Evolutionary conservation across 2,113 vertebrate species (phyloP), one percentile per base, ranked within the genome.

Genomic region (Bucco capensis): DNA sequence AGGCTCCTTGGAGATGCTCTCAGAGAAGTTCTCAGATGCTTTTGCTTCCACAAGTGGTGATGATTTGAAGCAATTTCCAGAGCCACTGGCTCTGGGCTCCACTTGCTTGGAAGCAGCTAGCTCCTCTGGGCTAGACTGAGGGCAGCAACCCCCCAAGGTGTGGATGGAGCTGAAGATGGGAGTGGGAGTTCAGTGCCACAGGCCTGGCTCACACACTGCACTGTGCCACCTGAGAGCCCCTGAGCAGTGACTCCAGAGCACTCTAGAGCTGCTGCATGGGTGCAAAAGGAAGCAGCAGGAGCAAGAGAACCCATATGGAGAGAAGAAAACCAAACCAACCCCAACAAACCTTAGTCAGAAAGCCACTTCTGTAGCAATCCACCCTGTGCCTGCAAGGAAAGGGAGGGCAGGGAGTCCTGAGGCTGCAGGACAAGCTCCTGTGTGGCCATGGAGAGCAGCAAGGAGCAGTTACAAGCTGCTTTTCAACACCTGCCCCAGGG

Each of bases 401-500:
- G 72, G 27, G 3, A 30, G 42, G 33, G 37, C 64, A 57, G 37
- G 33, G 40, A 44, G 57, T 19, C 19, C 8, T 3, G 40, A 3
- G 46, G 50, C 54, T 61, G 54, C 5, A 49, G 56, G 40, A 79
- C 4, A 21, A n/a, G 18, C 27, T 58, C 28, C 86, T 40, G 40
- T 3, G 25, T 2, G 8, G 64, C 44, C 44, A 60, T 21, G 50
- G 28, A 23, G 51, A 77, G 56, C 58, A 73, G 58, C 14, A 24
- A 8, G 25, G 19, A 22, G 33, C 65, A 64, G 51, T 10, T 17
- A 4, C 19, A 69, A 46, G 12, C 14, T 18, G 33, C 40, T 14
- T 38, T 46, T 27, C 30, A 14, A 12, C 9, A 2, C 47, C 42
- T 62, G 14, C 13, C 10, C 38, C 0, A 0, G 31, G n/a, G n/a